phyloP scores from a whole-genome alignment of 2,797 vertebrate genomes.

The Hemibagrus guttatus region DNA sequence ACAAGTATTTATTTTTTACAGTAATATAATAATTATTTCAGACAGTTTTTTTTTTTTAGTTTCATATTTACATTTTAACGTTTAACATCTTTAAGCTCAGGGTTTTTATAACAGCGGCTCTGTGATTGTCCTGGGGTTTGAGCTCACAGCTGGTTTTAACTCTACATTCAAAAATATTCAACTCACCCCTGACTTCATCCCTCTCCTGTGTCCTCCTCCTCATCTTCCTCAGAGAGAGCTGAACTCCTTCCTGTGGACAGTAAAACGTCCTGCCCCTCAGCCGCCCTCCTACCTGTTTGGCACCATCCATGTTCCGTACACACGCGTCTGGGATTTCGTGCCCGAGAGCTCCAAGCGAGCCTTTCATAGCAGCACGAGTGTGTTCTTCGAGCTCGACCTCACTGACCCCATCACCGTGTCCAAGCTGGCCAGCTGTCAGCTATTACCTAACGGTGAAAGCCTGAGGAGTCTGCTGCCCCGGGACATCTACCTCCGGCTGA shows the following conservation, averaged over 20 bases:
- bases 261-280: slow-evolving; percentile 78
- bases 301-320: slow-evolving; percentile 88
- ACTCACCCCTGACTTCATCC: neutral
- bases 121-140: neutral
- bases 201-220: slow-evolving; percentile 2
- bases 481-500: slow-evolving; percentile 84
- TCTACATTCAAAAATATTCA: neutral
- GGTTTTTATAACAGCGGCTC: neutral
- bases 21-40: neutral
- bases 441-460: slow-evolving; percentile 84
- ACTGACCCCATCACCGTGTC: slow-evolving; percentile 86
- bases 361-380: slow-evolving; percentile 79
- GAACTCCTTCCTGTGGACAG: slow-evolving; percentile 87
- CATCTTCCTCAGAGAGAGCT: slow-evolving; percentile 78
- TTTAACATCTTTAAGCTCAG: neutral
- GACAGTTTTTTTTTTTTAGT: neutral
- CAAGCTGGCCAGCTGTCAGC: slow-evolving; percentile 84
- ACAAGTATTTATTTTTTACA: neutral
- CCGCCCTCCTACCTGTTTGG: slow-evolving; percentile 86
- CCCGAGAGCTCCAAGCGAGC: slow-evolving; percentile 84
- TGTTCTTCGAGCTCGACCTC: slow-evolving; percentile 86
- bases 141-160: neutral
- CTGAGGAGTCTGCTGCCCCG: slow-evolving; percentile 82
- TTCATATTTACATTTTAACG: neutral
- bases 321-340: slow-evolving; percentile 86